A percentile compares a stretch with the other conserved stretches of the same genome.
Conservation (phyloP, 2,797 vertebrate species). For the Sebastiscus albofasciatus region DNA sequence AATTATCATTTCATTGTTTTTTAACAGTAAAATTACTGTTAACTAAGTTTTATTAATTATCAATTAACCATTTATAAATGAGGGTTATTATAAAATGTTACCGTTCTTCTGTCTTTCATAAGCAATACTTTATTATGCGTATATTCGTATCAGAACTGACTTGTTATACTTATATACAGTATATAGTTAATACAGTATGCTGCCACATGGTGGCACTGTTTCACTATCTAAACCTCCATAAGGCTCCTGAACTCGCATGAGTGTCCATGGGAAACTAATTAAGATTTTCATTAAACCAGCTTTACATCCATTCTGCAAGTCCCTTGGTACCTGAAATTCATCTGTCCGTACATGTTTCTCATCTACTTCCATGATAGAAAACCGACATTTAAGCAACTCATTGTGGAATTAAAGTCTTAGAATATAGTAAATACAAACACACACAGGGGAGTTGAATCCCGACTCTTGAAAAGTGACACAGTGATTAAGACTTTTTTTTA, state of each 20-base stretch:
- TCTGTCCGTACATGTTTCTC: neutral
- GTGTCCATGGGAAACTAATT: neutral
- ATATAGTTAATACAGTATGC: neutral
- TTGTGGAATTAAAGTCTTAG: neutral
- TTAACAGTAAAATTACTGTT: too few species aligned
- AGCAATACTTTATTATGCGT: neutral
- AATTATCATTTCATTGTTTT: too few species aligned
- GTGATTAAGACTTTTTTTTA: neutral
- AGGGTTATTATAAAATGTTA: too few species aligned
- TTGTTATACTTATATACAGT: neutral
- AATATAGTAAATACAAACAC: neutral
- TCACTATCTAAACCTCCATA: slow-evolving; percentile 20
- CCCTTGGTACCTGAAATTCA: neutral
- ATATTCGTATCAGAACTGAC: neutral
- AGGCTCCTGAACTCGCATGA: neutral
- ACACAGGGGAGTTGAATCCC: neutral
- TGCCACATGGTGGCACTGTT: slow-evolving; percentile 77
- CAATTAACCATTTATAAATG: too few species aligned
- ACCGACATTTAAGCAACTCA: neutral
- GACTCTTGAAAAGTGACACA: neutral
- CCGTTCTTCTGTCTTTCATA: neutral
- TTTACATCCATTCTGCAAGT: neutral
- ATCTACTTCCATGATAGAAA: neutral
- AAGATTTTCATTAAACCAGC: neutral
- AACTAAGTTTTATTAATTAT: too few species aligned